phyloP scores from a whole-genome alignment of 2,113 vertebrate species.

The Bujurquina vittata region DNA sequence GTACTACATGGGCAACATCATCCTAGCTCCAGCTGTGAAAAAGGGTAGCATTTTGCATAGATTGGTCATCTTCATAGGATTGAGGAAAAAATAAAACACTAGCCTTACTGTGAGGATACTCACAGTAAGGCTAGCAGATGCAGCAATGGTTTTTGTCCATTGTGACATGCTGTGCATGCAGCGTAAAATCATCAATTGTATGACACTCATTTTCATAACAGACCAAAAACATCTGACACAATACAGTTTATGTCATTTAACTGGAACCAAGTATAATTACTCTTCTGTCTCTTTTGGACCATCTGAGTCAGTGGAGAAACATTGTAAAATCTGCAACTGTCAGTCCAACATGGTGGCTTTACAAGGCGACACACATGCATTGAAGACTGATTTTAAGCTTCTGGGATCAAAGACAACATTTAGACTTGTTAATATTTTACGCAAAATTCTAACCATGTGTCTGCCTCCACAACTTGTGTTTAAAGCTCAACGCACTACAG shows the following conservation, averaged over 20 bases:
- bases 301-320: not conserved
- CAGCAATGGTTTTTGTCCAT: not conserved
- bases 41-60: not conserved
- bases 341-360: not conserved
- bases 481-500: not conserved
- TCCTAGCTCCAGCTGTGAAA: not conserved
- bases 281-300: not conserved
- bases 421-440: not conserved
- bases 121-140: rapidly evolving
- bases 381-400: not conserved
- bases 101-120: not conserved
- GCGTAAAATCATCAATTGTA: not conserved
- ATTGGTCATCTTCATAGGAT: not conserved
- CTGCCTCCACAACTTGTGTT: not conserved
- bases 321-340: not conserved
- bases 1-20: not conserved
- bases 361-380: not conserved
- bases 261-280: not conserved
- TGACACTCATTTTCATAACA: not conserved
- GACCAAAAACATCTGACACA: not conserved
- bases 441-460: not conserved
- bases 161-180: rapidly evolving
- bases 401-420: not conserved
- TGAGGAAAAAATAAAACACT: not conserved
- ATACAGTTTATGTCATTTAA: not conserved